Percentiles rank a stretch among this genome's conserved stretches.
Evolutionary conservation across 2,113 vertebrate genomes (phyloP).

Genomic region (Mellivora capensis): DNA sequence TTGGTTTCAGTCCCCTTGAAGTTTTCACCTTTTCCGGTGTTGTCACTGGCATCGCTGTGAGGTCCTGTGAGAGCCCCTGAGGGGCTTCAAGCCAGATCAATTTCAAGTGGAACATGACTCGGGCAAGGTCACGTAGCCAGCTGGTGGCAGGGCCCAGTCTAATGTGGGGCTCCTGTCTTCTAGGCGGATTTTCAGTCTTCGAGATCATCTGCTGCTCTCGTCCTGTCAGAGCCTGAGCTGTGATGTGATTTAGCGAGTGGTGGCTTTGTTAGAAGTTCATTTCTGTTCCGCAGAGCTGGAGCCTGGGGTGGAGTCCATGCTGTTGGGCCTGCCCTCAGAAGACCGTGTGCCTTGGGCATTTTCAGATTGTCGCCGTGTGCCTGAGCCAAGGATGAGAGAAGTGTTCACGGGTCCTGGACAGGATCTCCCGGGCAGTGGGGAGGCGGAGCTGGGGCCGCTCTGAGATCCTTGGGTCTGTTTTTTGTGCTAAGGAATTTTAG

Average conservation of each 20-base stretch:
- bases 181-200: conserved; percentile 13
- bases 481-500: not conserved
- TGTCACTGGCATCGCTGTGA: not conserved
- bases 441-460: not conserved
- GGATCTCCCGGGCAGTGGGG: not conserved
- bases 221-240: conserved; percentile 8
- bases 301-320: not conserved
- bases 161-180: not conserved
- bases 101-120: not conserved
- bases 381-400: not conserved
- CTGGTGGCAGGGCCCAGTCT: not conserved
- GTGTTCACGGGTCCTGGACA: not conserved
- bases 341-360: not conserved
- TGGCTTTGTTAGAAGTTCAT: conserved; percentile 43
- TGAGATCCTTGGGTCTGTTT: not conserved
- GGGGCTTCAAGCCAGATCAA: not conserved
- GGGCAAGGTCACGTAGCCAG: not conserved
- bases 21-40: not conserved
- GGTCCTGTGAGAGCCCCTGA: not conserved
- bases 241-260: conserved; percentile 6
- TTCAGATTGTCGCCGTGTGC: not conserved
- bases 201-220: not conserved
- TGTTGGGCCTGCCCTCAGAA: not conserved
- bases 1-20: not conserved
- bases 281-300: conserved; percentile 46